Evolutionary conservation across 2,113 vertebrate species (phyloP).

Genomic region (Psephotus haematonotus): DNA sequence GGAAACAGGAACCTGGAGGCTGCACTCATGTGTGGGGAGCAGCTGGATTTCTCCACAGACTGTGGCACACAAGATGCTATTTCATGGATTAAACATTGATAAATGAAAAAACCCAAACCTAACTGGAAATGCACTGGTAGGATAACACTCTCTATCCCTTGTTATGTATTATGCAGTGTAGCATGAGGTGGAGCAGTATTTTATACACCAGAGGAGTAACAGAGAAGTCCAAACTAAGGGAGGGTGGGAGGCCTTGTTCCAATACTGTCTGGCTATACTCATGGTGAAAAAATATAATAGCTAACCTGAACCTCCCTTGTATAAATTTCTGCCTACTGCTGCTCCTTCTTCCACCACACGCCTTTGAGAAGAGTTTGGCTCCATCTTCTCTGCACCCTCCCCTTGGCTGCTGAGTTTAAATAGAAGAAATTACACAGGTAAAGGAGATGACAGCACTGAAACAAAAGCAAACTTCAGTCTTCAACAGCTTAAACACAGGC

Average conservation of each 20-base stretch:
- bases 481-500: not conserved
- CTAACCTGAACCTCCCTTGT: not conserved
- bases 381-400: not conserved
- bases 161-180: not conserved
- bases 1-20: not conserved
- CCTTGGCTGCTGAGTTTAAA: not conserved
- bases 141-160: not conserved
- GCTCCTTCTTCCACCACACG: not conserved
- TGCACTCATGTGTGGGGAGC: accelerated
- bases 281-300: not conserved
- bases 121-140: not conserved
- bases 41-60: not conserved
- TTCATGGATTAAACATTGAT: not conserved
- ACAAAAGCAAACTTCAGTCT: not conserved
- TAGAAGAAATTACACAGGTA: not conserved
- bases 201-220: too few relatives aligned
- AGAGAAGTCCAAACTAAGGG: not conserved
- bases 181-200: accelerated
- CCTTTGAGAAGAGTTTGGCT: not conserved
- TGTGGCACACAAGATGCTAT: not conserved
- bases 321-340: not conserved
- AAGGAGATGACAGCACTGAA: not conserved
- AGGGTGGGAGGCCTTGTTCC: not conserved
- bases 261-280: not conserved
- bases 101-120: not conserved